Base-by-base conservation (phyloP, 2,797 vertebrate species). In the Podarcis siculus region DNA sequence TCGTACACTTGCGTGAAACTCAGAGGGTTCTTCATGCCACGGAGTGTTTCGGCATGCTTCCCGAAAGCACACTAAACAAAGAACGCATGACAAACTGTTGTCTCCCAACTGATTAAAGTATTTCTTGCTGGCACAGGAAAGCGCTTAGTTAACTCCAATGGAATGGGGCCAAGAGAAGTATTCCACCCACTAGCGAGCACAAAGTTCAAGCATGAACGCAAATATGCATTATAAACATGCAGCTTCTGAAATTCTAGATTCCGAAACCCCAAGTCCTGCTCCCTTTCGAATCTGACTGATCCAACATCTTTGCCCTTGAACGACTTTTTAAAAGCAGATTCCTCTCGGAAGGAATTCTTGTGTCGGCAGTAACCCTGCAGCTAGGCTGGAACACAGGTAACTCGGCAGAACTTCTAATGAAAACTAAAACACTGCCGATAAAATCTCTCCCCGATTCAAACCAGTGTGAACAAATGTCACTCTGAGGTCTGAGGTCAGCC, bases 31-130 rank as follows among this genome's bases (percentile, higher is more conserved):
- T 92, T 91, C 91, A 93, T 92, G 89, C 90, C 92, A 95, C 87
- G 94, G 93, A 94, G 83, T 76, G 90, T 93, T 95, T 96, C 93
- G 90, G 89, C 78, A 94, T 87, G 90, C 83, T 94, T 87, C 89
- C 95, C 76, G 83, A 95, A 92, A 83, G 91, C 76, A 94, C 81
- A 91, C 94, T 76, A 96, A 94, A 96, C 93, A 95, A 91, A 96
- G 94, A 95, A 93, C 93, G 94, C 80, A 93, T 95, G 87, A 95
- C 87, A 95, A 95, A 94, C 87, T 92, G 93, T 91, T 91, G 84
- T 94, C 91, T 95, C 92, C 84, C 86, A 90, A 93, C 78, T 93
- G 92, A 95, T 94, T 95, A 93, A 96, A 95, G 90, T 92, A 93
- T 92, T 95, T 96, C 91, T 93, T 92, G 86, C 90, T 96, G 94